Percentiles rank a stretch among this genome's conserved stretches.
phyloP scores from a whole-genome alignment of 2,888 invertebrate genomes.

The Euclidia mi region DNA sequence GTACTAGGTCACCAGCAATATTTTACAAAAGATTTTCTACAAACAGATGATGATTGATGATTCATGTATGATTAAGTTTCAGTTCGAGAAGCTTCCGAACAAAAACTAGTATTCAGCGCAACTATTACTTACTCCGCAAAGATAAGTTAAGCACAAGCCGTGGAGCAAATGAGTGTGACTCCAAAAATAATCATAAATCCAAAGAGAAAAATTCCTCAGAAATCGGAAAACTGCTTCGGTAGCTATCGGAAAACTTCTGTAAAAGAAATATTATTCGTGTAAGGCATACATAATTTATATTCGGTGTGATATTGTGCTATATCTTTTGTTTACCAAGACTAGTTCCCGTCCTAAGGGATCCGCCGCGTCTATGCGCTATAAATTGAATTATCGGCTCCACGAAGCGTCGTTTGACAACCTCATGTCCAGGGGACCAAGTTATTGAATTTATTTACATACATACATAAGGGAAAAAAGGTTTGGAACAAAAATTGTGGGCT shows the following conservation, averaged over 20 bases:
- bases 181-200: constrained; percentile 37
- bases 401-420: constrained; percentile 65
- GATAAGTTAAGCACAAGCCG: constrained; percentile 1
- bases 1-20: too few relatives aligned
- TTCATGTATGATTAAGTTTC: constrained; percentile 3
- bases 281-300: constrained; percentile 68
- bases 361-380: constrained; percentile 58
- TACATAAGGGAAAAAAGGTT: constrained; percentile 60
- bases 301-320: constrained; percentile 56
- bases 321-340: constrained; percentile 70
- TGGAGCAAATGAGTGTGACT: constrained; percentile 2
- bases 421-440: constrained; percentile 69
- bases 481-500: constrained; percentile 51
- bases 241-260: constrained; percentile 52
- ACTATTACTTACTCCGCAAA: constrained; percentile 4
- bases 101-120: not conserved
- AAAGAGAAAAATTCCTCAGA: constrained; percentile 27
- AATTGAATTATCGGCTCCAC: constrained; percentile 73
- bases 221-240: constrained; percentile 40
- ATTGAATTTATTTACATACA: constrained; percentile 80
- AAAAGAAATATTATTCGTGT: constrained; percentile 58
- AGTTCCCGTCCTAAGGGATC: constrained; percentile 59
- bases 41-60: not conserved
- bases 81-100: not conserved
- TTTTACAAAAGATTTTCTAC: not conserved